Base-by-base conservation (phyloP, 1,140 invertebrate species). In the Acromyrmex heyeri region DNA sequence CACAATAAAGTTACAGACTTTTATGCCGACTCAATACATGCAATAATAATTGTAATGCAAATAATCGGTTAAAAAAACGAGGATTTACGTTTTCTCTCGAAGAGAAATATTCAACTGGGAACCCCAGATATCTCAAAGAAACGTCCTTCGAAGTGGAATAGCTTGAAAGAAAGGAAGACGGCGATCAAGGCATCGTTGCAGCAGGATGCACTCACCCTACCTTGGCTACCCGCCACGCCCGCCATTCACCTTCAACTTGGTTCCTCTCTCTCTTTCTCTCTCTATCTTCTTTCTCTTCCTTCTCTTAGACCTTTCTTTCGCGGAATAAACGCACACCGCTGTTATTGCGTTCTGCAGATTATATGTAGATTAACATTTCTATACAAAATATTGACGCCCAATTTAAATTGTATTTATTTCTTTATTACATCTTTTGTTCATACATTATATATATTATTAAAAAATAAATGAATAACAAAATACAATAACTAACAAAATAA, bases 171-270 rank as follows among this genome's bases (percentile, higher is more conserved):
- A 72, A 92, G 91, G 92, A 93, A 91, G 91, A 88, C 79, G 89
- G 65, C 87, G 92, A 93, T 91, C 92, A 93, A 90, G 62, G 88
- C 90, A 88, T 91, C 89, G 87, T 73, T 88, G 86, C 78, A 92
- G 91, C 93, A 93, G 93, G 93, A 94, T 94, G 93, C 91, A 89
- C 91, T 91, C 88, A 86, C 86, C 85, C 89, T 87, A 86, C 90
- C 86, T 83, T 70, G 86, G 55, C 85, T 87, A 86, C 73, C 73
- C 62, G 93, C 93, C 93, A 93, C 92, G 91, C 93, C 93, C 92
- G 92, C 92, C 93, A 93, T 94, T 93, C 93, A 94, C 93, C 93
- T 94, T 94, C 93, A 93, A 94, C 93, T 93, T 92, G 93, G 87
- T 90, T 87, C 75, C 86, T 79, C 77, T 57, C n/a, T 86, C 24